Evolutionary conservation across 2,113 vertebrate species (phyloP).

Genomic region (Colistium nudipinnis): DNA sequence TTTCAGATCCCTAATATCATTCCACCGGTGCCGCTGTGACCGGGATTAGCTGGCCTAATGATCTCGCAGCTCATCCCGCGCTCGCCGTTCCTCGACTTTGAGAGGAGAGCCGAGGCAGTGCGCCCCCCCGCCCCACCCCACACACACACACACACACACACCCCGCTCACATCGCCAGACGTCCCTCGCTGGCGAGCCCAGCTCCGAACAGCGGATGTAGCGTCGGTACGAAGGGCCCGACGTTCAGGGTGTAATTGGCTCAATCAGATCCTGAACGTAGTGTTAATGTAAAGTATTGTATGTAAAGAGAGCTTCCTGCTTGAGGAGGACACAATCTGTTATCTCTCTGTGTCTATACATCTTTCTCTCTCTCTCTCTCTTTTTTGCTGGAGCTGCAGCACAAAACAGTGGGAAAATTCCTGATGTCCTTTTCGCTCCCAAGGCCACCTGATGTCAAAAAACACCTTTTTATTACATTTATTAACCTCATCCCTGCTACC

Average conservation of each 20-base stretch:
- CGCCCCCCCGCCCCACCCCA: too few species aligned
- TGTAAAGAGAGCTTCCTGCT: conserved; percentile 50
- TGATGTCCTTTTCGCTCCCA: conserved; percentile 53
- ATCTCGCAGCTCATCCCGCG: conserved; percentile 68
- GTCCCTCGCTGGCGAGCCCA: conserved; percentile 51
- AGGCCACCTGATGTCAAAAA: conserved; percentile 56
- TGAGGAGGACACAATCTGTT: conserved; percentile 32
- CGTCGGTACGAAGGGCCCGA: conserved; percentile 26
- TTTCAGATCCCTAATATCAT: conserved; percentile 84
- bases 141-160: too few species aligned
- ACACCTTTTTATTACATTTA: conserved; percentile 62
- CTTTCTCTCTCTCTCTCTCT: conserved; percentile 3
- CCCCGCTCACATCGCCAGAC: conserved; percentile 47
- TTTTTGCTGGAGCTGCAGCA: conserved; percentile 21
- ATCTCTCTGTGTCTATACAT: conserved; percentile 30
- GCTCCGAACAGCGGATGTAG: conserved; percentile 45
- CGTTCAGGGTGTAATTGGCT: conserved; percentile 64
- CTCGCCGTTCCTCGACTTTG: conserved; percentile 46
- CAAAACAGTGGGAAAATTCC: conserved; percentile 40
- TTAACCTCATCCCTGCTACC: conserved; percentile 68
- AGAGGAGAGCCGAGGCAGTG: conserved; percentile 38
- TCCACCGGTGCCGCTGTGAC: conserved; percentile 72
- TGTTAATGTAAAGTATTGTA: too few species aligned
- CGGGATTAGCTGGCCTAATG: conserved; percentile 81
- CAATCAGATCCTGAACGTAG: too few species aligned